Evolutionary conservation across 2,797 vertebrate species (phyloP).

Genomic region (Mus minutoides): DNA sequence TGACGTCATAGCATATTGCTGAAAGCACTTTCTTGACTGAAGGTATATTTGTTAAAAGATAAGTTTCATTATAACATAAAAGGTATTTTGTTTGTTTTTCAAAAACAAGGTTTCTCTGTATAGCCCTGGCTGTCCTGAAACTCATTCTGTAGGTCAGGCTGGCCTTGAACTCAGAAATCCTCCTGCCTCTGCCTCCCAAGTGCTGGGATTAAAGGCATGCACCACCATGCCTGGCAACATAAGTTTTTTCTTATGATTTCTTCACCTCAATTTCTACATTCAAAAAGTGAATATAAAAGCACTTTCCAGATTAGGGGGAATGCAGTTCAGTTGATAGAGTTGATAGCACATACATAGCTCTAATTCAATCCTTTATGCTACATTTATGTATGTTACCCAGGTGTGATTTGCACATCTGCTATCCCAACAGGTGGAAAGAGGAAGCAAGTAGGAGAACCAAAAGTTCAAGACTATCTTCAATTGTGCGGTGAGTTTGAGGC

Average conservation of each 20-base stretch:
- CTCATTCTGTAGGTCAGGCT: too few relatives aligned
- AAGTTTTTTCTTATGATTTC: not conserved
- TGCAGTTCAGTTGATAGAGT: not conserved
- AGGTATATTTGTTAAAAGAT: not conserved
- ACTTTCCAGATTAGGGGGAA: not conserved
- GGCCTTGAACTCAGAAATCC: too few relatives aligned
- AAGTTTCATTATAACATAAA: not conserved
- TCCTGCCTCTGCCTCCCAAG: too few relatives aligned
- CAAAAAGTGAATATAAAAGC: conserved; percentile 7
- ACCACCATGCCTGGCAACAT: not conserved
- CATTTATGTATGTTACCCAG: not conserved
- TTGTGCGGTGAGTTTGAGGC: too few relatives aligned
- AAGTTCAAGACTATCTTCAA: not conserved
- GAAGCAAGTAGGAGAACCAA: not conserved
- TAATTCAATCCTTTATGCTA: not conserved
- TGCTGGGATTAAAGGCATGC: too few relatives aligned
- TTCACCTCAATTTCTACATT: not conserved
- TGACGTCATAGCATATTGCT: not conserved
- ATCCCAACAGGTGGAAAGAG: not conserved
- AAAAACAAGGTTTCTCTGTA: too few relatives aligned
- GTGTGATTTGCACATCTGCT: too few relatives aligned
- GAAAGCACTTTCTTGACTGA: not conserved
- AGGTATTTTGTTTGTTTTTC: too few relatives aligned
- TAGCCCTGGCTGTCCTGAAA: too few relatives aligned
- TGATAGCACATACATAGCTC: not conserved